These are phyloP conservation scores for Papilio polyxenes DNA, from an alignment of 1,140 invertebrate species.

Conservation along the genomic window DNA sequence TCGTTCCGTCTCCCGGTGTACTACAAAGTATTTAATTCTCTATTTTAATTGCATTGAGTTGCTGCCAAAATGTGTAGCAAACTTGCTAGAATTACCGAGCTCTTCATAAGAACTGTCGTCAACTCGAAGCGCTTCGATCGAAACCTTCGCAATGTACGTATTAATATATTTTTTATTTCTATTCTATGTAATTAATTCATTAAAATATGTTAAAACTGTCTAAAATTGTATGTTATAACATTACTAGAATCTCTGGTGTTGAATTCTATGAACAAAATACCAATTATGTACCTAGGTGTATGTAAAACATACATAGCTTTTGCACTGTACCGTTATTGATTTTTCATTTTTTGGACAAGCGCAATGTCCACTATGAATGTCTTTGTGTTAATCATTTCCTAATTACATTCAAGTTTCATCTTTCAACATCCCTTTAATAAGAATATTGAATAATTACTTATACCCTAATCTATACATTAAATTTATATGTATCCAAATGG, in stretches of 20 bases:
- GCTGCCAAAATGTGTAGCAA: constrained; percentile 58
- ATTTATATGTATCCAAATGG: not conserved
- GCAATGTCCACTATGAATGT: not conserved
- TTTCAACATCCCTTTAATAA: not conserved
- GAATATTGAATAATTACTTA: not conserved
- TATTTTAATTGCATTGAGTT: not conserved
- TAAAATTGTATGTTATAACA: not conserved
- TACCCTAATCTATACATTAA: not conserved
- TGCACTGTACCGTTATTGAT: not conserved
- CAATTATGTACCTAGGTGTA: not conserved
- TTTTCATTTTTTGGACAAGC: constrained; percentile 10
- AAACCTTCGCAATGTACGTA: constrained; percentile 66
- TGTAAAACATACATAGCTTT: not conserved
- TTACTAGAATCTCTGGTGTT: not conserved
- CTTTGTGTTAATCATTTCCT: not conserved
- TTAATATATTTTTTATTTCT: not conserved
- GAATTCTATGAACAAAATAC: not conserved
- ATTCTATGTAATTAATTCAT: not conserved
- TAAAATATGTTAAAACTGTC: not conserved
- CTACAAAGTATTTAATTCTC: not conserved
- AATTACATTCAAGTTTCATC: not conserved
- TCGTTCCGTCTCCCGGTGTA: not conserved
- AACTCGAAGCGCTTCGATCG: constrained; percentile 71
- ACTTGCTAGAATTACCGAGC: constrained; percentile 62
- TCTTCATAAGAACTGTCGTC: constrained; percentile 71